These are phyloP conservation scores for Latrodectus elegans DNA, from an alignment of 2,888 invertebrate genomes.

Conservation along the genomic window DNA sequence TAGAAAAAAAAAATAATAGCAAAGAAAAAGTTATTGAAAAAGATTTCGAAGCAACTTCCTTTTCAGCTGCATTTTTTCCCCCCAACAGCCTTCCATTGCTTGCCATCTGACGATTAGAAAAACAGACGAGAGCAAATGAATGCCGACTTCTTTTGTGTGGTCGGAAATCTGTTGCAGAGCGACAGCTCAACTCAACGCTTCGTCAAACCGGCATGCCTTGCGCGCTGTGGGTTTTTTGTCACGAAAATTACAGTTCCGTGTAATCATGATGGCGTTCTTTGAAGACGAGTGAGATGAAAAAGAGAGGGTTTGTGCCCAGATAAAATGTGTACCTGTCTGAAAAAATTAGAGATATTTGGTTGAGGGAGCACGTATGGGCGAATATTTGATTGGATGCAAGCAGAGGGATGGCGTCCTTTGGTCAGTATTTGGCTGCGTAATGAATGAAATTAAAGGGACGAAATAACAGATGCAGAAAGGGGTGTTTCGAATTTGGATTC, in stretches of 20 bases:
- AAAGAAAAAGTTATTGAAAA: too few species aligned
- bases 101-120: background rate
- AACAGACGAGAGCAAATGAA: background rate
- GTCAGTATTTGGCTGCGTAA: too few species aligned
- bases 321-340: conserved; percentile 14
- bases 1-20: too few species aligned
- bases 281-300: background rate
- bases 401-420: too few species aligned
- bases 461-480: too few species aligned
- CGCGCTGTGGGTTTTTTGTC: conserved; percentile 11
- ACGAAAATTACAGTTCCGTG: conserved; percentile 12
- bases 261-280: background rate
- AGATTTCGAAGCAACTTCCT: background rate
- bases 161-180: background rate
- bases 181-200: conserved; percentile 3
- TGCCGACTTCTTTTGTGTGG: background rate
- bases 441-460: too few species aligned
- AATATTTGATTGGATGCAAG: too few species aligned
- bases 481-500: too few species aligned
- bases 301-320: background rate
- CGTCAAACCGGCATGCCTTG: background rate
- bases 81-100: background rate
- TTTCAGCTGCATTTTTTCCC: background rate
- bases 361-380: background rate
- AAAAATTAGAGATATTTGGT: conserved; percentile 6